phyloP scores from a whole-genome alignment of 2,888 invertebrate species.

The Epsilonema sp. region DNA sequence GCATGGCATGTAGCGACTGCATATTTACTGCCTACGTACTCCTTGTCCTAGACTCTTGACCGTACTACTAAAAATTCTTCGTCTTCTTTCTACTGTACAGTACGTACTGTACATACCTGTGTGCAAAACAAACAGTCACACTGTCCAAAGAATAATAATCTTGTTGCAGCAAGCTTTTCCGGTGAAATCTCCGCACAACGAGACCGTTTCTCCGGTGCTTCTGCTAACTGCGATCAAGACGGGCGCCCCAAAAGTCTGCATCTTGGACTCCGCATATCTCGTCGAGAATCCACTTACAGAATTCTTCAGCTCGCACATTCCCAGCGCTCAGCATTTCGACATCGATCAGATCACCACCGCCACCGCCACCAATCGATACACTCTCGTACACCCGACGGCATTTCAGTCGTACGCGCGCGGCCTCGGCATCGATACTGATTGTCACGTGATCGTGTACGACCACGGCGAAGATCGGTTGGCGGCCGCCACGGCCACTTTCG shows the following conservation, averaged over 20 bases:
- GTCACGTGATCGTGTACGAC: slow-evolving; percentile 5
- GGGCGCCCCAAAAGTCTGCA: not conserved
- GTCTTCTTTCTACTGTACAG: too few relatives aligned
- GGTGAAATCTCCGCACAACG: too few relatives aligned
- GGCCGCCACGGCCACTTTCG: slow-evolving; percentile 1
- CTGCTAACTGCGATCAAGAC: too few relatives aligned
- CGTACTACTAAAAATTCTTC: too few relatives aligned
- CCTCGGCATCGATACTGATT: not conserved
- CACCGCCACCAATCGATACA: not conserved
- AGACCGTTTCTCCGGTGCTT: too few relatives aligned
- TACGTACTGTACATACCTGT: too few relatives aligned
- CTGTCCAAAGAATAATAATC: too few relatives aligned
- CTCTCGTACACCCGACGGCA: not conserved
- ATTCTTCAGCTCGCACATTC: not conserved
- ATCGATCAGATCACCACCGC: not conserved
- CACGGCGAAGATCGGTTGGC: not conserved
- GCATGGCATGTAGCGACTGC: too few relatives aligned
- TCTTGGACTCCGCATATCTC: slow-evolving; percentile 1
- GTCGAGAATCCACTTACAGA: not conserved
- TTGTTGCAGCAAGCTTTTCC: too few relatives aligned
- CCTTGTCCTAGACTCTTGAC: too few relatives aligned
- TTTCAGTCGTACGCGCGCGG: slow-evolving; percentile 1
- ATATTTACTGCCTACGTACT: too few relatives aligned
- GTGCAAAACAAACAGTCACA: too few relatives aligned
- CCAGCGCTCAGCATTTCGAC: not conserved